Base-by-base conservation (phyloP, 2,113 vertebrate species). In the Chionis minor region DNA sequence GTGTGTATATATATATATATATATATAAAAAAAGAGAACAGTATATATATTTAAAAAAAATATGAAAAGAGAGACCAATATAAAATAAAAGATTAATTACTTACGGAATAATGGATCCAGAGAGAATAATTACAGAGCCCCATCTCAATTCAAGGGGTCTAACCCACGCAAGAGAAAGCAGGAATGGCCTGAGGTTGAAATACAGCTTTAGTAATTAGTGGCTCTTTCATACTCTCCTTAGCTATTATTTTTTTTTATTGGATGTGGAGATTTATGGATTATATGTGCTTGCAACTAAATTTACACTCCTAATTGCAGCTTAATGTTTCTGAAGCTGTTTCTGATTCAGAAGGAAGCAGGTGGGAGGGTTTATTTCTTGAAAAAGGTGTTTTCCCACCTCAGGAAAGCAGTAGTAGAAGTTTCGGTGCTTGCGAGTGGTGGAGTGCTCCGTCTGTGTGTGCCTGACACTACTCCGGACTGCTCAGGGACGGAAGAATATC, bases 161-260 rank as follows among this genome's bases (percentile, higher is more conserved):
- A 62, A 72, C 63, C 33, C 17, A 55, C 24, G 28, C 30, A 77
- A 14, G 35, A 92, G 82, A 49, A 88, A 45, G 49, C 24, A 79
- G 86, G 62, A 86, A 49, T 83, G 51, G 75, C 71, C 71, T 35
- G 58, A 86, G 65, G 30, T 59, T 95, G 87, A 96, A 95, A 91
- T 89, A 80, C 24, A 85, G 47, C 73, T 91, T 92, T 35, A 90
- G 94, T 88, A 86, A 89, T 97, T 94, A 92, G 86, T 4, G 15
- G 75, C 69, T 79, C 58, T 77, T 95, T 80, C 2, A 1, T 82
- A 47, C 35, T 70, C 59, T 91, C 85, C 73, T 88, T 81, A 80
- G 83, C 72, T 91, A 55, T 94, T 97, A 90, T 73, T 81, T 97
- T 38, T 38, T 97, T 97, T 93, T 93, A 92, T 89, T 94, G 87